A percentile compares a stretch with the other conserved stretches of the same genome.
phyloP scores from a whole-genome alignment of 2,888 invertebrate species.

The Frankliniella intonsa region DNA sequence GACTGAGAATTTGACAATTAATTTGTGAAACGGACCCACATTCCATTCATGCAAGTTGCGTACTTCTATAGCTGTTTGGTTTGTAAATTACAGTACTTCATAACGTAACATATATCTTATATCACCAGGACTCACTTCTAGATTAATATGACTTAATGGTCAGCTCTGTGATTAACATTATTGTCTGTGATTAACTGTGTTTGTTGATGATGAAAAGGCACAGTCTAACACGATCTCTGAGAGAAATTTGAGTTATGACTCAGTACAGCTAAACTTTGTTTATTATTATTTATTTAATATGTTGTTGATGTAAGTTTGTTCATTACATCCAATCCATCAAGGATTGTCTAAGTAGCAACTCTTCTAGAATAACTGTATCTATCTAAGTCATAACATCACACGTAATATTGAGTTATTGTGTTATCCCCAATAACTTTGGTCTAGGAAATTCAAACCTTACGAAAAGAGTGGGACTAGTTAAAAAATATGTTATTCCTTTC shows the following conservation, averaged over 20 bases:
- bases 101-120: no score
- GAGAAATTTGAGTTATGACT: not conserved
- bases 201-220: not conserved
- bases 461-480: no score
- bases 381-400: not conserved
- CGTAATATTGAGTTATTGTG: no score
- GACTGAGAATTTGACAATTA: constrained; percentile 44
- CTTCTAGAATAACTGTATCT: not conserved
- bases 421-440: no score
- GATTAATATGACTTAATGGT: not conserved
- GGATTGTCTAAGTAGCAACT: not conserved
- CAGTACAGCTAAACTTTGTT: not conserved
- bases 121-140: not conserved
- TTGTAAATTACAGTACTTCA: constrained; percentile 1
- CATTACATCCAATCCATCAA: not conserved
- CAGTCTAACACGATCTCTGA: not conserved
- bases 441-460: no score
- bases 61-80: constrained; percentile 13
- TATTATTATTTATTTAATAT: not conserved
- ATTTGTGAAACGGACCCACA: not conserved
- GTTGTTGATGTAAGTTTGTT: not conserved
- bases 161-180: constrained; percentile 6
- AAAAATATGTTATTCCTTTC: no score
- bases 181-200: constrained; percentile 15
- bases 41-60: not conserved